Evolutionary conservation across 2,888 invertebrate genomes (phyloP), one percentile per base, ranked within the genome.

Genomic region (Subacronicta megacephala): DNA sequence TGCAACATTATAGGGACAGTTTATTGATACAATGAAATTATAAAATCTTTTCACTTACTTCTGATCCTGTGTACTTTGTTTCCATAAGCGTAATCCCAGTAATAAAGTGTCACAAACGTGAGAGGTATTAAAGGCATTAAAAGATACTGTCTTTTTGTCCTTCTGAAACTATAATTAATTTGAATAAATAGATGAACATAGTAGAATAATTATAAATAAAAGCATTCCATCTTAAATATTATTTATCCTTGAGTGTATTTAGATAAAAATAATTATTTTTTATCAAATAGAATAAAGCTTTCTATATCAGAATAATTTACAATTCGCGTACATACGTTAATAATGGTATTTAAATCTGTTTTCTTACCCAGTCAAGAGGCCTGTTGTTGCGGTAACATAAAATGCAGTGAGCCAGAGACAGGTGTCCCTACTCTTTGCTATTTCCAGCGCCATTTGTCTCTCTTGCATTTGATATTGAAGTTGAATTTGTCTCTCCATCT

Each of bases 401-500:
- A 97, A 97, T 9, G 95, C 91, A 35, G 95, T 95, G 53, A 96
- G 89, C 97, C 97, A 97, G 73, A 96, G 95, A 79, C 97, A 96
- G 16, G 96, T 89, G 81, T 97, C 97, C 68, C 97, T 93, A 66
- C 95, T 95, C 78, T 95, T 94, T 0, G 97, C 96, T 57, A 97
- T 95, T 84, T 96, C 95, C 89, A 96, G 89, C 0, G 97, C 97
- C 87, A 95, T 94, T 89, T 96, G 95, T 60, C 97, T 92, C 83
- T 97, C 96, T 80, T 97, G 95, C 92, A 97, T 95, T 88, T 97
- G 96, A 87, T 96, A 96, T 85, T 96, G 96, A 95, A 97, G 95
- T 82, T 97, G 97, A 68, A 97, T 96, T 91, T 97, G 97, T 59
- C 97, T 94, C 81, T 97, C 97, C 94, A 97, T 95, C 97, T 96